Conservation (phyloP, 2,888 invertebrate genomes). For the Scaptomyza cyrtandrae region DNA sequence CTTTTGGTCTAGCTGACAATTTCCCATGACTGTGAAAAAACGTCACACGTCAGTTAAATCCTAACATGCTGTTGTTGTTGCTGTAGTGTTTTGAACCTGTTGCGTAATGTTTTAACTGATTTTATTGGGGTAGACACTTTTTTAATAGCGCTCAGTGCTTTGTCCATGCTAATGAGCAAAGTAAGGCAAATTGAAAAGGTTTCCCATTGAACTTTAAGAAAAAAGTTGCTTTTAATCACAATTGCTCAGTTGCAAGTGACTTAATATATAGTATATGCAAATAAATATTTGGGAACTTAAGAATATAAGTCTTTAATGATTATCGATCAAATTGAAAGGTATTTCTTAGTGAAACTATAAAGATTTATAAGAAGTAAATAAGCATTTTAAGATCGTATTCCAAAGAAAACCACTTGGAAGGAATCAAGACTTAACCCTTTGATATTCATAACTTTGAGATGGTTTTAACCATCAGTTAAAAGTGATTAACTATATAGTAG, state of each 20-base stretch:
- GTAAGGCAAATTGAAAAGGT: neutral
- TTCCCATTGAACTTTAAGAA: constrained; percentile 16
- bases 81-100: constrained; percentile 47
- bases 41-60: constrained; percentile 43
- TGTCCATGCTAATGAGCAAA: constrained; percentile 56
- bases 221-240: neutral
- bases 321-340: too few relatives aligned
- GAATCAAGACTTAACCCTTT: too few relatives aligned
- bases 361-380: too few relatives aligned
- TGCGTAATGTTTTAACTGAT: constrained; percentile 64
- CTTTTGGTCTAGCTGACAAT: constrained; percentile 33
- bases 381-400: too few relatives aligned
- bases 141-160: constrained; percentile 51
- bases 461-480: neutral
- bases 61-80: constrained; percentile 17
- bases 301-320: too few relatives aligned
- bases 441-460: neutral
- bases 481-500: too few relatives aligned
- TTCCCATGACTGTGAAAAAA: constrained; percentile 69
- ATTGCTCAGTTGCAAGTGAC: too few relatives aligned
- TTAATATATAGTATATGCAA: too few relatives aligned
- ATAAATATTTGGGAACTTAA: too few relatives aligned
- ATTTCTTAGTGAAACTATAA: too few relatives aligned
- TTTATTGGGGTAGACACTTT: constrained; percentile 59
- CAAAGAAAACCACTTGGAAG: too few relatives aligned